Percentiles rank a stretch among this genome's conserved stretches.
These are phyloP conservation scores for Ophion costatus DNA, from an alignment of 2,888 invertebrate species.

Conservation along the genomic window DNA sequence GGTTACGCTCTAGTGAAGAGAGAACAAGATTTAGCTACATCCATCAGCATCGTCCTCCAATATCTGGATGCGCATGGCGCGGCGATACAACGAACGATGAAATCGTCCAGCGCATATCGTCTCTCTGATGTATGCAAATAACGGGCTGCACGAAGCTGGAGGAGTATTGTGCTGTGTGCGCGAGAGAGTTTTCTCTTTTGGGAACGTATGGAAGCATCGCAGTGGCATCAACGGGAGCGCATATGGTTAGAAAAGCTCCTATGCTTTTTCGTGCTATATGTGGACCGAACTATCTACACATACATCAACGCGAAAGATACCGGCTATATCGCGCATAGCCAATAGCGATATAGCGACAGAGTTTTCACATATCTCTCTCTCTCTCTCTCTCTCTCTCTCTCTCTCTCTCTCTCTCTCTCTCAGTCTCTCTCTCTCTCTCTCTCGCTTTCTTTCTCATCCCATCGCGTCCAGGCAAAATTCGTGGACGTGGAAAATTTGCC, in stretches of 20 bases:
- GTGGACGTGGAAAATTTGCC: conserved; percentile 62
- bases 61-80: background rate
- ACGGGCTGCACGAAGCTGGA: conserved; percentile 53
- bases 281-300: background rate
- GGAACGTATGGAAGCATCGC: conserved; percentile 27
- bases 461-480: conserved; percentile 60
- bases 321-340: conserved; percentile 1
- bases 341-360: conserved; percentile 13
- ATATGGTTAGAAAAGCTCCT: conserved; percentile 43
- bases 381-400: background rate
- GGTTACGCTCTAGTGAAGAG: conserved; percentile 3
- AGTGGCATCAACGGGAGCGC: conserved; percentile 31
- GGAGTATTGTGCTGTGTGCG: conserved; percentile 28
- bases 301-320: background rate
- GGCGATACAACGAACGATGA: conserved; percentile 42
- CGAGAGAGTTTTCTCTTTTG: conserved; percentile 35
- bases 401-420: background rate
- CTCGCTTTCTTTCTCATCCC: conserved; percentile 10
- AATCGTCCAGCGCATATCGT: conserved; percentile 51
- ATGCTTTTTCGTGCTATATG: background rate
- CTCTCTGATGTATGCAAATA: conserved; percentile 61
- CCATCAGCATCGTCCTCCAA: background rate
- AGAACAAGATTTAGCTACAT: background rate
- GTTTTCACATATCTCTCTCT: conserved; percentile 7
- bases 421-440: background rate